Evolutionary conservation across 1,140 invertebrate genomes (phyloP).

Genomic region (Dufourea novaeangliae): DNA sequence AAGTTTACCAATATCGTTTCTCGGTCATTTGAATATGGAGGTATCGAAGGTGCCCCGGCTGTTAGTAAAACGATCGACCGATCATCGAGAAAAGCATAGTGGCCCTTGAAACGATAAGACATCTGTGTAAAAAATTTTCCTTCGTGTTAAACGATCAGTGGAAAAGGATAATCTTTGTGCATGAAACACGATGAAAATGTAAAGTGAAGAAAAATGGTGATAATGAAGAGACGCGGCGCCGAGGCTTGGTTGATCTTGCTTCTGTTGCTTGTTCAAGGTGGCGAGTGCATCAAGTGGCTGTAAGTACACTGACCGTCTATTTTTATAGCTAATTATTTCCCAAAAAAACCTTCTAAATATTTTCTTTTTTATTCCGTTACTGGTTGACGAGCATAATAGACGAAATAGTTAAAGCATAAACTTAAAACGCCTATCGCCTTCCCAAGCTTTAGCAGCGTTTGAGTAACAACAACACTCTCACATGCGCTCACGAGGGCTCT

Average conservation of each 20-base stretch:
- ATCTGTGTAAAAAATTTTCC: background rate
- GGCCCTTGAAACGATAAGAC: slow-evolving; percentile 25
- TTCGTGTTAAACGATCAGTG: background rate
- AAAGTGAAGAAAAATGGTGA: slow-evolving; percentile 71
- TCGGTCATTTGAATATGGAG: slow-evolving; percentile 5
- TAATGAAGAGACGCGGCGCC: slow-evolving; percentile 66
- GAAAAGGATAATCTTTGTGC: background rate
- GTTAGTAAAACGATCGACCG: slow-evolving; percentile 27
- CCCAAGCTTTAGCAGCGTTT: slow-evolving; percentile 13
- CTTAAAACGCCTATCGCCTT: background rate
- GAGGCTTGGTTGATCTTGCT: slow-evolving; percentile 70
- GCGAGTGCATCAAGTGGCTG: slow-evolving; percentile 80
- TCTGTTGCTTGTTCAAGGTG: slow-evolving; percentile 69
- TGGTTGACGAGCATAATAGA: no score
- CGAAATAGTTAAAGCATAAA: no score
- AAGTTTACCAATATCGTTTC: background rate
- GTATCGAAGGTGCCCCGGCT: background rate
- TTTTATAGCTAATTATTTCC: no score
- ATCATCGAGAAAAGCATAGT: slow-evolving; percentile 33
- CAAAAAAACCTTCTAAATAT: no score
- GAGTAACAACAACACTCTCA: slow-evolving; percentile 67
- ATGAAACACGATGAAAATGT: slow-evolving; percentile 41
- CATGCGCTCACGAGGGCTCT: slow-evolving; percentile 29
- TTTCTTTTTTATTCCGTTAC: no score
- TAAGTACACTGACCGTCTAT: slow-evolving; percentile 76